Conservation (phyloP, 2,113 vertebrate species). For the Ifrita kowaldi region DNA sequence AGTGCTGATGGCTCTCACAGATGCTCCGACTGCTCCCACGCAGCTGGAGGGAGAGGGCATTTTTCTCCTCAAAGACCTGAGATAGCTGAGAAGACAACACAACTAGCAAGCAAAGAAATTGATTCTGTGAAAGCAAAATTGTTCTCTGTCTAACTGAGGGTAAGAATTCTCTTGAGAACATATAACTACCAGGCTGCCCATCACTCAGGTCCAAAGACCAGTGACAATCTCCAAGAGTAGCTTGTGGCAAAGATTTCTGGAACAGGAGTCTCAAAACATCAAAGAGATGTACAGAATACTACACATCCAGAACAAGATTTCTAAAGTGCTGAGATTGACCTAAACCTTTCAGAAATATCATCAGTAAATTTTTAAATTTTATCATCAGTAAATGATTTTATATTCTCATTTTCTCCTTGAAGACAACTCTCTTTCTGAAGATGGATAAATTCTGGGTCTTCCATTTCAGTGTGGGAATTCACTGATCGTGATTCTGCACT, state of each 20-base stretch:
- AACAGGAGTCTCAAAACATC: neutral
- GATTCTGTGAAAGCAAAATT: neutral
- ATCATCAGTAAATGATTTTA: neutral
- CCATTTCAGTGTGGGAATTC: neutral
- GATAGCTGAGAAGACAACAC: conserved; percentile 68
- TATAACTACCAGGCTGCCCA: accelerated
- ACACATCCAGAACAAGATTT: neutral
- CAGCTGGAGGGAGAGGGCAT: conserved; percentile 73
- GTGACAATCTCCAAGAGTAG: neutral
- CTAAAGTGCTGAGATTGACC: neutral
- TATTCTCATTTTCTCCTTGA: neutral
- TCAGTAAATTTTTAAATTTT: neutral
- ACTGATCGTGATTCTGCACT: neutral
- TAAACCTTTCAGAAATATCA: neutral
- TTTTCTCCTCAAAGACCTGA: conserved; percentile 81
- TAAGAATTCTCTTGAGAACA: neutral
- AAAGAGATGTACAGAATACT: neutral
- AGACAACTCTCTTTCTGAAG: neutral
- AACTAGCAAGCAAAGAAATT: neutral
- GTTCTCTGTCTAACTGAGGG: neutral
- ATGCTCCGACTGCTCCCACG: conserved; percentile 42
- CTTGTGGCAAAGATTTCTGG: neutral
- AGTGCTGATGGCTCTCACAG: conserved; percentile 68
- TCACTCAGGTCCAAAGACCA: neutral
- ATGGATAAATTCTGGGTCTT: neutral